These are phyloP conservation scores for Rhorus exstirpatorius DNA, from an alignment of 2,888 invertebrate species.

Conservation along the genomic window DNA sequence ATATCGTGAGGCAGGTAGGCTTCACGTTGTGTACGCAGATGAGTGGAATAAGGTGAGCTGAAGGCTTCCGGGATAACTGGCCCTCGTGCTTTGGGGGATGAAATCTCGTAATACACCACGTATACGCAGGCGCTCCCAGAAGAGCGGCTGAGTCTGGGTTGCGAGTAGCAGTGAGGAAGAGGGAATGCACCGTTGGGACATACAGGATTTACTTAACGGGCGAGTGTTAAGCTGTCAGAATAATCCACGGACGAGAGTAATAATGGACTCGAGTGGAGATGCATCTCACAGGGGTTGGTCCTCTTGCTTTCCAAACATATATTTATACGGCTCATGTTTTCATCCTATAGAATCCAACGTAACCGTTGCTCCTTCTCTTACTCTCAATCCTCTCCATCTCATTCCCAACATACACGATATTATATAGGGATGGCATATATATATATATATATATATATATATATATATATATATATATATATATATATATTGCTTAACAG, in stretches of 20 bases:
- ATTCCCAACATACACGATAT: neutral
- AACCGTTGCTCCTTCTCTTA: neutral
- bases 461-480: neutral
- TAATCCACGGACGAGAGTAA: conserved; percentile 80
- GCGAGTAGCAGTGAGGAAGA: conserved; percentile 42
- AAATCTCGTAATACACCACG: conserved; percentile 39
- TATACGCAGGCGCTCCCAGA: conserved; percentile 1
- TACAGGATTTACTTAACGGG: conserved; percentile 82
- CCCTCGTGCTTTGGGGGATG: conserved; percentile 18
- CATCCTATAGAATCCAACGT: conserved; percentile 20
- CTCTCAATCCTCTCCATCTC: conserved; percentile 1
- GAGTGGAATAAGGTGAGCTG: conserved; percentile 28
- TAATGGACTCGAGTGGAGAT: conserved; percentile 81
- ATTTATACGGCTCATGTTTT: conserved; percentile 12
- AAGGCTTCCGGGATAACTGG: conserved; percentile 44
- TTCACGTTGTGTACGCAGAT: conserved; percentile 10
- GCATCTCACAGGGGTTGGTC: conserved; percentile 73
- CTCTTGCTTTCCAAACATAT: conserved; percentile 16
- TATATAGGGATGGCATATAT: neutral
- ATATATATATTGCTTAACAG: neutral
- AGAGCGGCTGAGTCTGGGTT: conserved; percentile 19
- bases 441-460: neutral
- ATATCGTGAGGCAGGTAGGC: conserved; percentile 35
- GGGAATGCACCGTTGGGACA: conserved; percentile 73
- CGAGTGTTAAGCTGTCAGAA: conserved; percentile 82